These are phyloP conservation scores for Noctilio leporinus DNA, from an alignment of 2,113 vertebrate genomes.

Conservation along the genomic window DNA sequence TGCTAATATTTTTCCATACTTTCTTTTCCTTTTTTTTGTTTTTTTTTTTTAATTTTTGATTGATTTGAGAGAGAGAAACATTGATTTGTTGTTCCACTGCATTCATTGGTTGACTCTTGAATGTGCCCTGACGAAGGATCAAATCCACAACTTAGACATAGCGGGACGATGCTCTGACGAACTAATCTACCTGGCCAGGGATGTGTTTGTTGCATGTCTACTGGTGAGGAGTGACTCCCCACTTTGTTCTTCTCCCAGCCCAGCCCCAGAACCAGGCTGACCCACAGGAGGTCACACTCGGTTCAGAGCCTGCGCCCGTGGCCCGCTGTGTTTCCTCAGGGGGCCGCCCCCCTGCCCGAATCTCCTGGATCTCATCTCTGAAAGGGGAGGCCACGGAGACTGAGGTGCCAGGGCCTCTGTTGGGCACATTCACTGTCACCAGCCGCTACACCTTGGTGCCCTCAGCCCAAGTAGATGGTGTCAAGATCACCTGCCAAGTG, in stretches of 20 bases:
- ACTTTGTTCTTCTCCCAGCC: slow-evolving; percentile 71
- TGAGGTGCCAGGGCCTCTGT: background rate
- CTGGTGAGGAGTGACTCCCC: background rate
- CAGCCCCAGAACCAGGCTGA: slow-evolving; percentile 80
- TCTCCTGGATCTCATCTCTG: slow-evolving; percentile 81
- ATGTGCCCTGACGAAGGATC: too few species aligned
- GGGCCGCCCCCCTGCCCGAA: slow-evolving; percentile 81
- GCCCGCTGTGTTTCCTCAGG: slow-evolving; percentile 82
- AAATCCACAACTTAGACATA: too few species aligned
- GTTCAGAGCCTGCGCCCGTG: slow-evolving; percentile 65
- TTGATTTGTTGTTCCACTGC: too few species aligned
- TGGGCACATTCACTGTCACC: slow-evolving; percentile 81
- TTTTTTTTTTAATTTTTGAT: too few species aligned
- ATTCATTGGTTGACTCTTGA: too few species aligned
- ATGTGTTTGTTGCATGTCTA: background rate
- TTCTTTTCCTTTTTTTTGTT: background rate
- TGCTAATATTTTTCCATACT: background rate
- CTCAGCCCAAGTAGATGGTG: slow-evolving; percentile 75
- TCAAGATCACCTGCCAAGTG: slow-evolving; percentile 83
- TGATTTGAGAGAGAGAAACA: too few species aligned
- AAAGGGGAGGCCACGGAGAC: slow-evolving; percentile 65
- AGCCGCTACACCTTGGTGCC: slow-evolving; percentile 83
- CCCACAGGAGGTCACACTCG: slow-evolving; percentile 70
- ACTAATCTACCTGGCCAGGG: too few species aligned
- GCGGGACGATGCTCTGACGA: too few species aligned